Percentiles rank a stretch among this genome's conserved stretches.
Conservation (phyloP, 92 coral and sea anemone species). For the Pocillopora meandrina region DNA sequence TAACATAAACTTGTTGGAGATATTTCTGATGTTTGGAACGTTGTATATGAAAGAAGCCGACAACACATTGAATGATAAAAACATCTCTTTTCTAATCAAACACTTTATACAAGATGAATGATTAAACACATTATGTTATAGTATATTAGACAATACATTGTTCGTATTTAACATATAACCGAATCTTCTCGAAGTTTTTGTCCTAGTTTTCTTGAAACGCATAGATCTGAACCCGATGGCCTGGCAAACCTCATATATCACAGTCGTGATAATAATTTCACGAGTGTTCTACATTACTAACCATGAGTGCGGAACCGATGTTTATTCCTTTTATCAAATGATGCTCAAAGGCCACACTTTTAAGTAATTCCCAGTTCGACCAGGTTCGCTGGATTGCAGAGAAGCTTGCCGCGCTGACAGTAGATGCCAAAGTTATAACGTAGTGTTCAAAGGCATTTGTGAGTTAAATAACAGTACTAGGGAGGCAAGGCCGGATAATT, state of each 20-base stretch:
- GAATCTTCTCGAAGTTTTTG: too few species aligned
- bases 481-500: background rate
- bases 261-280: background rate
- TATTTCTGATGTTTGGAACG: too few species aligned
- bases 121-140: too few species aligned
- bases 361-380: background rate
- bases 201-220: too few species aligned
- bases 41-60: too few species aligned
- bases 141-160: too few species aligned
- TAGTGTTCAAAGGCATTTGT: background rate
- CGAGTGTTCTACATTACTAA: background rate
- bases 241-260: background rate
- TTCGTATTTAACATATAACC: too few species aligned
- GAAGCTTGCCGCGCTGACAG: background rate
- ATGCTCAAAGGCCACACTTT: constrained; percentile 5
- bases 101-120: too few species aligned
- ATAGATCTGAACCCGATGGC: too few species aligned
- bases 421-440: background rate
- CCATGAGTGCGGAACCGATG: background rate
- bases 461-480: background rate
- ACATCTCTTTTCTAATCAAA: too few species aligned
- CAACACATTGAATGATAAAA: too few species aligned
- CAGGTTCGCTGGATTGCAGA: background rate
- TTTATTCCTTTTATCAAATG: background rate
- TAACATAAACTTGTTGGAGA: too few species aligned